Evolutionary conservation across 2,888 invertebrate species (phyloP).

Genomic region (Ecliptopera silaceata): DNA sequence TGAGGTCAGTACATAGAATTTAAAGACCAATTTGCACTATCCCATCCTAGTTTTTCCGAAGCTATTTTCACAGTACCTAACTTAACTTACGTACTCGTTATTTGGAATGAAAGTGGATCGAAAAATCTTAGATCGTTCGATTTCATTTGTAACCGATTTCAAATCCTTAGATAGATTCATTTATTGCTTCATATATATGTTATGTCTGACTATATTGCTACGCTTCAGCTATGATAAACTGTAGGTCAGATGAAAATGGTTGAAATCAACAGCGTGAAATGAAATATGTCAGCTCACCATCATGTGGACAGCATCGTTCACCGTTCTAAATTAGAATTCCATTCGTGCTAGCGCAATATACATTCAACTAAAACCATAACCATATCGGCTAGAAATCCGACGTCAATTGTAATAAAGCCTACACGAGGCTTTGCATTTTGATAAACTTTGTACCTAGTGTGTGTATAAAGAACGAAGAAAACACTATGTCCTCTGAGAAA

Average conservation of each 20-base stretch:
- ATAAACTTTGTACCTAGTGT: conserved; percentile 42
- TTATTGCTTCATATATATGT: no score
- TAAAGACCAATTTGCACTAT: conserved; percentile 25
- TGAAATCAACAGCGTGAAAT: conserved; percentile 36
- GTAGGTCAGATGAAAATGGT: conserved; percentile 20
- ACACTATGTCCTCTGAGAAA: conserved; percentile 30
- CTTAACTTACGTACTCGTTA: background rate
- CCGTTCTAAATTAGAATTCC: conserved; percentile 37
- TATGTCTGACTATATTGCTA: background rate
- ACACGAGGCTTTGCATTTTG: conserved; percentile 45
- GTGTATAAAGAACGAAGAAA: conserved; percentile 17
- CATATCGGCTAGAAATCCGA: conserved; percentile 49
- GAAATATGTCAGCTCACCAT: conserved; percentile 34
- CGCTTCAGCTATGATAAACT: conserved; percentile 8
- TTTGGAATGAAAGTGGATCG: conserved; percentile 14
- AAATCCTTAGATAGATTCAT: no score
- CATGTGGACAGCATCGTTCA: conserved; percentile 27
- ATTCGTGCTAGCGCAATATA: conserved; percentile 31
- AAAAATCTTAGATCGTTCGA: conserved; percentile 9
- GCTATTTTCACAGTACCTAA: conserved; percentile 16
- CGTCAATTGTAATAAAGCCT: conserved; percentile 51
- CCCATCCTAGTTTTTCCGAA: conserved; percentile 14
- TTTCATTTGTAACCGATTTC: conserved; percentile 6
- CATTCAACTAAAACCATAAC: conserved; percentile 50
- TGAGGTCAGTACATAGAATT: conserved; percentile 81